These are phyloP conservation scores for Hippocampus kuda DNA, from an alignment of 2,797 vertebrate genomes.

Conservation along the genomic window DNA sequence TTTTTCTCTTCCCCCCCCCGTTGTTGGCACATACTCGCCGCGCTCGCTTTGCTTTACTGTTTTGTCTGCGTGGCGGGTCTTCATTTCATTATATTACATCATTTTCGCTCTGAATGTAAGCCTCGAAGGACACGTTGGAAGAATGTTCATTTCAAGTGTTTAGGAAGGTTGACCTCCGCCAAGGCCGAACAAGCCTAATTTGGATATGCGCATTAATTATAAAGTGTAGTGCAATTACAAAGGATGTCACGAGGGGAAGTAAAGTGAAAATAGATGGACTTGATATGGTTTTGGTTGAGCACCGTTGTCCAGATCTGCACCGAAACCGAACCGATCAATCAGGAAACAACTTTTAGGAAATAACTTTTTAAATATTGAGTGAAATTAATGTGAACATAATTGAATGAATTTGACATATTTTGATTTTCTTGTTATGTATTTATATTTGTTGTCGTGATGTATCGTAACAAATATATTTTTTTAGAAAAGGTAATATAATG, in stretches of 20 bases:
- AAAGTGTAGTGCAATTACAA: not conserved
- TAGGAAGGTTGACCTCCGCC: not conserved
- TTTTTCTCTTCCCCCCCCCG: constrained; percentile 1
- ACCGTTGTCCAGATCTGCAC: too few relatives aligned
- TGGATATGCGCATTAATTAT: not conserved
- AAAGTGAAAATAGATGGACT: not conserved
- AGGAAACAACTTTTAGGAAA: too few relatives aligned
- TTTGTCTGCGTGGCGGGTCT: constrained; percentile 40
- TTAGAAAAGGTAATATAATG: too few relatives aligned
- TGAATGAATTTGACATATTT: too few relatives aligned
- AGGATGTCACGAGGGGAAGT: not conserved
- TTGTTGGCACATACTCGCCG: constrained; percentile 40
- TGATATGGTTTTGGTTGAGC: not conserved
- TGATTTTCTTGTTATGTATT: too few relatives aligned
- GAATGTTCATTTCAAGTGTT: not conserved
- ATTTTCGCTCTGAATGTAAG: not conserved
- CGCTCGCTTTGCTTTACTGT: constrained; percentile 14
- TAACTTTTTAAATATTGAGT: too few relatives aligned
- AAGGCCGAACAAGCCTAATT: not conserved
- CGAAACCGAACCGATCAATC: too few relatives aligned
- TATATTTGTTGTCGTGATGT: too few relatives aligned
- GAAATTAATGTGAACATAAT: too few relatives aligned
- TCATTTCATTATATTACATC: not conserved
- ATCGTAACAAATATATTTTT: too few relatives aligned
- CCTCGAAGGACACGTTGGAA: not conserved